Conservation (phyloP, 2,797 vertebrate species). For the Smutsia temminckii region DNA sequence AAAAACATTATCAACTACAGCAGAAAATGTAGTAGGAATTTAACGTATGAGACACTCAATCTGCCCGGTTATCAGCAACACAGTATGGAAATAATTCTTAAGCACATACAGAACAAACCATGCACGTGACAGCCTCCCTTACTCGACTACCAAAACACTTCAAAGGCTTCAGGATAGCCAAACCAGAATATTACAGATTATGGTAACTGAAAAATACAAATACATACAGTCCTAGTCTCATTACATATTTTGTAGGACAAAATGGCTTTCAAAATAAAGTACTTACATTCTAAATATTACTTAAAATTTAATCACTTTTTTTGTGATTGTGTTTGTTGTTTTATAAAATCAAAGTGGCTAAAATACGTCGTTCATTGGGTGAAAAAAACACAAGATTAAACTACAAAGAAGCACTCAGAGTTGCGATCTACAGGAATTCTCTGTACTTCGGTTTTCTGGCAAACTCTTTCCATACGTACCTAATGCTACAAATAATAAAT, state of each 20-base stretch:
- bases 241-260: neutral
- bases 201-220: neutral
- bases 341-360: neutral
- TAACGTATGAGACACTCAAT: neutral
- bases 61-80: neutral
- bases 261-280: slow-evolving; percentile 13
- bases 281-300: neutral
- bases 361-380: neutral
- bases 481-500: neutral
- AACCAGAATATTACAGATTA: neutral
- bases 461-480: neutral
- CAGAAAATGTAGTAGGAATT: neutral
- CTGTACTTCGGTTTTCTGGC: neutral
- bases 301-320: neutral
- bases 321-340: neutral
- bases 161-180: neutral
- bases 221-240: neutral
- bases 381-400: neutral
- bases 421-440: neutral
- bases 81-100: neutral
- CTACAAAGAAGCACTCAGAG: neutral
- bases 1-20: neutral
- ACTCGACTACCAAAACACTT: neutral
- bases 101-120: neutral
- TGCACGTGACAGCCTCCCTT: neutral